Conservation (phyloP, 2,797 vertebrate genomes). For the Buphagus erythrorhynchus region DNA sequence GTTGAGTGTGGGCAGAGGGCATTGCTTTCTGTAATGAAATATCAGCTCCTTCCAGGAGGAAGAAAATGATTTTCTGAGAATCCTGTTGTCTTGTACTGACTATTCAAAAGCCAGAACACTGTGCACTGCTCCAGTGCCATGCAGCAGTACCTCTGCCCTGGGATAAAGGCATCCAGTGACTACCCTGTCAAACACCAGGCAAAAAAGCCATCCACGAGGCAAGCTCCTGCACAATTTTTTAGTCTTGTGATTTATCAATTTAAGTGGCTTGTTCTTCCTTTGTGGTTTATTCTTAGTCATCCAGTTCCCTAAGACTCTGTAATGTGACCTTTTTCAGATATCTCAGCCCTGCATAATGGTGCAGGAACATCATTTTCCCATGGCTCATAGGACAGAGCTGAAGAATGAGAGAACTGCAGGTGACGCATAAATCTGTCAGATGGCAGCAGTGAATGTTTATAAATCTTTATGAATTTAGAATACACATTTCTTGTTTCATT, state of each 20-base stretch:
- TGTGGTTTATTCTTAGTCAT: constrained; percentile 8
- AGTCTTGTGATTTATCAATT: not conserved
- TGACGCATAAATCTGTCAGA: constrained; percentile 38
- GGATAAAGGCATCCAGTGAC: not conserved
- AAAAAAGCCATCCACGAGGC: not conserved
- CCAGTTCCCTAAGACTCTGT: not conserved
- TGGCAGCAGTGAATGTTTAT: constrained; percentile 22
- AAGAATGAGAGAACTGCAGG: constrained; percentile 12
- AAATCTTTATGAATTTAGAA: constrained; percentile 55
- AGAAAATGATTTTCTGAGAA: not conserved
- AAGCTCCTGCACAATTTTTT: not conserved
- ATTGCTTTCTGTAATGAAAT: not conserved
- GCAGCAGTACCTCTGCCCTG: not conserved
- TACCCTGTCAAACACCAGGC: not conserved
- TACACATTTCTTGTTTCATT: constrained; percentile 60
- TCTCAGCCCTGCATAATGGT: not conserved
- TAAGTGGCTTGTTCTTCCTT: not conserved
- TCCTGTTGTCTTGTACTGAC: not conserved
- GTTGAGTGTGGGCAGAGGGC: not conserved
- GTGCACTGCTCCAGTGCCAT: not conserved
- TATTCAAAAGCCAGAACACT: not conserved
- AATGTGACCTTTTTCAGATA: constrained; percentile 31
- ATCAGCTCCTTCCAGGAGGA: not conserved
- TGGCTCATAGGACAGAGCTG: not conserved
- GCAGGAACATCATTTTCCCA: constrained; percentile 1